Conservation (phyloP, 1,140 invertebrate species). For the Drosophila takahashii region DNA sequence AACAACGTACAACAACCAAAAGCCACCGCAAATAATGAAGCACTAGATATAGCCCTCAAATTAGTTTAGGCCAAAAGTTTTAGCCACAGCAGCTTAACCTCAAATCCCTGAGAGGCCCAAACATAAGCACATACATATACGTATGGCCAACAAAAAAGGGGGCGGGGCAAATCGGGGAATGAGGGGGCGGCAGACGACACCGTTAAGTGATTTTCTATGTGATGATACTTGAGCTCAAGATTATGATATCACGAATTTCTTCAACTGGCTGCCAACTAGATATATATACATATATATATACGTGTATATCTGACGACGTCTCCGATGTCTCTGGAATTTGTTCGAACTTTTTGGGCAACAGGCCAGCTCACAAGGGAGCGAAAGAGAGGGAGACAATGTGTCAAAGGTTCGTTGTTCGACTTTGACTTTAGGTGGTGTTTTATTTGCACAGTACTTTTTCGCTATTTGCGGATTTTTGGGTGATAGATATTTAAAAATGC, state of each 20-base stretch:
- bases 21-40: constrained; percentile 69
- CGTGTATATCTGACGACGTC: constrained; percentile 11
- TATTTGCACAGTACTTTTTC: constrained; percentile 9
- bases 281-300: not conserved
- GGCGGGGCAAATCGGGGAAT: not conserved
- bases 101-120: constrained; percentile 60
- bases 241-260: constrained; percentile 81
- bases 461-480: too few relatives aligned
- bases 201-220: constrained; percentile 83
- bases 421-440: constrained; percentile 30
- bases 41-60: constrained; percentile 68
- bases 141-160: not conserved
- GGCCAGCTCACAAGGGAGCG: constrained; percentile 38
- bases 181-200: constrained; percentile 46
- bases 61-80: constrained; percentile 82
- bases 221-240: constrained; percentile 82
- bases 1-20: constrained; percentile 27
- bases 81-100: constrained; percentile 80
- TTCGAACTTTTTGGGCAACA: constrained; percentile 68
- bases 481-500: too few relatives aligned
- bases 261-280: constrained; percentile 45
- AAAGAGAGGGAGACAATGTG: not conserved
- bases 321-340: constrained; percentile 60
- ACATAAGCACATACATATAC: not conserved
- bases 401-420: constrained; percentile 45